Evolutionary conservation across 2,888 invertebrate genomes (phyloP).

Genomic region (Coecobrya sp.): DNA sequence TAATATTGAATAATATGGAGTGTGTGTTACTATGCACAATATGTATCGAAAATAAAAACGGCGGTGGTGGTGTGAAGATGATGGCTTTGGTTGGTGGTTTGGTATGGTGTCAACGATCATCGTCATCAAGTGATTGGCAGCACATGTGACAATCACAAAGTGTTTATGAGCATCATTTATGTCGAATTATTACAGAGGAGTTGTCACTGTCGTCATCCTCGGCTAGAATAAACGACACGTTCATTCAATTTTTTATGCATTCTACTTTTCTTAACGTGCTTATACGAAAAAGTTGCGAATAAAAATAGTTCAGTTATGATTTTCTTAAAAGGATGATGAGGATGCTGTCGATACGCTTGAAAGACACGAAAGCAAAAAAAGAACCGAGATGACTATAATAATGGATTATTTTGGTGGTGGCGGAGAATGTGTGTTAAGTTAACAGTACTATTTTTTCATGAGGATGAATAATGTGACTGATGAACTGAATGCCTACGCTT

Average conservation of each 20-base stretch:
- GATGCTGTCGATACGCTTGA: slow-evolving; percentile 38
- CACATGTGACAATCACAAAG: slow-evolving; percentile 72
- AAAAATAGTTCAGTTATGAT: slow-evolving; percentile 41
- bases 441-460: slow-evolving; percentile 51
- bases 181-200: slow-evolving; percentile 58
- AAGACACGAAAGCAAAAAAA: neutral
- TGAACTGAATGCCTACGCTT: slow-evolving; percentile 59
- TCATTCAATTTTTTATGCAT: slow-evolving; percentile 46
- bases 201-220: slow-evolving; percentile 41
- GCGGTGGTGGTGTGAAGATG: neutral
- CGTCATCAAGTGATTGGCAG: slow-evolving; percentile 62
- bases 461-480: slow-evolving; percentile 33
- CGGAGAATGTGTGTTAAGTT: slow-evolving; percentile 51
- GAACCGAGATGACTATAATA: slow-evolving; percentile 2
- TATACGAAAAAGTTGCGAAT: neutral
- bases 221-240: slow-evolving; percentile 39
- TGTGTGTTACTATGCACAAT: neutral
- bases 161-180: slow-evolving; percentile 64
- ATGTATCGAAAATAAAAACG: slow-evolving; percentile 28
- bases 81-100: neutral
- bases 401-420: slow-evolving; percentile 31
- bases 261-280: neutral
- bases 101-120: slow-evolving; percentile 51
- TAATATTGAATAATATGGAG: neutral
- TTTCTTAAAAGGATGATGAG: neutral